These are phyloP conservation scores for Tauraco hartlaubi DNA, from an alignment of 2,797 vertebrate genomes.

Conservation along the genomic window DNA sequence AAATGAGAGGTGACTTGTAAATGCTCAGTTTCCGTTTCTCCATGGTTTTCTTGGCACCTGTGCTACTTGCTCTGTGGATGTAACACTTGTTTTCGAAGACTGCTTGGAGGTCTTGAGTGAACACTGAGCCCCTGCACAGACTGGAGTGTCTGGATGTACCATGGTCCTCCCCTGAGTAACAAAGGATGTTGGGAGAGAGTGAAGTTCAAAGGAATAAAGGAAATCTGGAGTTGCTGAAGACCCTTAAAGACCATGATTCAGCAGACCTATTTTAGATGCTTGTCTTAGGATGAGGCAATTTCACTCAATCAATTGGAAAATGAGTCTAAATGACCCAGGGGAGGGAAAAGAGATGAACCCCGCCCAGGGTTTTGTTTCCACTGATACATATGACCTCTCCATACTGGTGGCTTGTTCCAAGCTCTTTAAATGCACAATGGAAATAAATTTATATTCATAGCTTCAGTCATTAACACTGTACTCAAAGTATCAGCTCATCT, in stretches of 20 bases:
- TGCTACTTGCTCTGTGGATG: not conserved
- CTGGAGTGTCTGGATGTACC: not conserved
- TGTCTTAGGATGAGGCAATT: not conserved
- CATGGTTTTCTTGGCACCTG: fast-evolving
- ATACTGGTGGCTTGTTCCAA: not conserved
- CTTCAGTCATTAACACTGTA: not conserved
- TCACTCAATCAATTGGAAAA: not conserved
- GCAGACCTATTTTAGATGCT: not conserved
- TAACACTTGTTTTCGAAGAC: not conserved
- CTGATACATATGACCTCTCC: not conserved
- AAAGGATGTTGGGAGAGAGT: not conserved
- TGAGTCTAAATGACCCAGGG: not conserved
- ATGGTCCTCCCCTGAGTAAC: fast-evolving
- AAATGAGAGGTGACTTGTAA: not conserved
- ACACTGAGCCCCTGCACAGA: not conserved
- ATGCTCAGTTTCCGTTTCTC: not conserved
- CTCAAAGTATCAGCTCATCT: not conserved
- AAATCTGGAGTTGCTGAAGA: not conserved
- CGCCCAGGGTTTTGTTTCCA: not conserved
- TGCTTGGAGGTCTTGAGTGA: not conserved
- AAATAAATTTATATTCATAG: not conserved
- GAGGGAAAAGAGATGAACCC: not conserved
- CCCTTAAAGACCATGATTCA: not conserved
- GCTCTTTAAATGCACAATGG: not conserved
- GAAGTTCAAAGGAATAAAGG: not conserved